Base-by-base conservation (phyloP, 2,113 vertebrate species). In the Alethe diademata region DNA sequence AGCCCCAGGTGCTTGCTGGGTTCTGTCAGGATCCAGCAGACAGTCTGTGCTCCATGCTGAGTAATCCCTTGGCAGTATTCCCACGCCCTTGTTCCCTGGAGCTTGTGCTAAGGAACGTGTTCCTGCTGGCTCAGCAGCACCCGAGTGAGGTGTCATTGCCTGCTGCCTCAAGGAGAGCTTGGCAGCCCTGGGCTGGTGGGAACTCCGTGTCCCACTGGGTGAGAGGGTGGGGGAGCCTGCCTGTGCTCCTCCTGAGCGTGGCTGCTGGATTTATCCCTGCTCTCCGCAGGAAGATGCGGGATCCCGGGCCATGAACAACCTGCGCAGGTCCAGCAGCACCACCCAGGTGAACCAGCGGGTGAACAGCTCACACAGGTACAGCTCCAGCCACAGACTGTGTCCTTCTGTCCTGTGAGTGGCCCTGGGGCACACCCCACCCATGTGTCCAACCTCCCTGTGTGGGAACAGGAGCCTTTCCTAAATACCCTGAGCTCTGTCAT, bases 281-380 rank as follows among this genome's bases (percentile, higher is more conserved):
- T 33, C 45, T 72, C 31, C 1, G 0, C 91, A 99, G 99, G 97
- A 98, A 2, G 98, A 98, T 43, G 62, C 78, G 1, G 96, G 97
- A 26, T 73, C 98, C 42, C 97, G 98, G 79, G 98, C 99, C 14
- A 98, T 99, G 97, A 99, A 99, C 98, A 99, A 99, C 97, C 97
- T 99, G 14, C 96, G 99, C 29, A 96, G 99, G 25, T 99, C 99
- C 71, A 99, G 97, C 97, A 99, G 99, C 95, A 98, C 98, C 93
- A 99, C 99, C 0, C 99, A 99, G 86, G 99, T 99, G 43, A 98
- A 97, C 97, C 99, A 98, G 97, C 97, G 95, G 61, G 96, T 88
- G 93, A 95, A 97, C 78, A 38, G 97, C 64, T 56, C 93, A 2
- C 66, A 53, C 94, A 98, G 99, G 99, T 99, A 98, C 81, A 1